Evolutionary conservation across 2,113 vertebrate species (phyloP), one percentile per base, ranked within the genome.

Genomic region (Columbina picui): DNA sequence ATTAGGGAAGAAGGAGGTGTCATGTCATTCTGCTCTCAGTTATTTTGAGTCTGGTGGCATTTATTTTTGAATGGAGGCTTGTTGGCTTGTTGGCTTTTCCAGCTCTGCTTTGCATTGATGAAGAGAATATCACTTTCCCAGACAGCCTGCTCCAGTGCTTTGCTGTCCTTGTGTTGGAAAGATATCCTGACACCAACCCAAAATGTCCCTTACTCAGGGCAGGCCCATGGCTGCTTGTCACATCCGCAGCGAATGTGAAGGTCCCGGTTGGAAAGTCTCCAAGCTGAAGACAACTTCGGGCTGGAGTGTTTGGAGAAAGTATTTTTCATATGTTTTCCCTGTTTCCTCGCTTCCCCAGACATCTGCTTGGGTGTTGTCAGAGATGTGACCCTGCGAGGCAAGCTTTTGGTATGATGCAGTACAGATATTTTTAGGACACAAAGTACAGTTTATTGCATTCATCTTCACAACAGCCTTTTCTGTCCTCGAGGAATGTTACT

Each of bases 201-300:
- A 56, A 86, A 34, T 3, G 0, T 6, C n/a, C 20, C 36, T 78
- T 89, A 18, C n/a, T 69, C 36, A 19, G 19, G 6, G n/a, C 65
- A 90, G 75, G 26, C 70, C 14, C 0, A 0, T 52, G 38, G 14
- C 57, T 1, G 0, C 27, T 79, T 89, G 32, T 63, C 34, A 41
- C 53, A 26, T 27, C 55, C 4, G 3, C 2, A 47, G 56, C 0
- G 0, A 70, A 74, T 1, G 0, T 17, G 59, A 36, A 74, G 22
- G 39, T 63, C 22, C 41, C 0, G 0, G 2, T 0, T 53, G 41
- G 14, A 38, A 87, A 57, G 25, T 41, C 25, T 74, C 64, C 22
- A 41, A 67, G 13, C 14, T 74, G 73, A 50, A 26, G 67, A 38
- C 1, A 4, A 3, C 26, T 41, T 3, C 19, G 23, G 25, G 4